Percentiles rank a stretch among this genome's conserved stretches.
phyloP scores from a whole-genome alignment of 2,888 invertebrate genomes.

The Drosophila sordidapex region DNA sequence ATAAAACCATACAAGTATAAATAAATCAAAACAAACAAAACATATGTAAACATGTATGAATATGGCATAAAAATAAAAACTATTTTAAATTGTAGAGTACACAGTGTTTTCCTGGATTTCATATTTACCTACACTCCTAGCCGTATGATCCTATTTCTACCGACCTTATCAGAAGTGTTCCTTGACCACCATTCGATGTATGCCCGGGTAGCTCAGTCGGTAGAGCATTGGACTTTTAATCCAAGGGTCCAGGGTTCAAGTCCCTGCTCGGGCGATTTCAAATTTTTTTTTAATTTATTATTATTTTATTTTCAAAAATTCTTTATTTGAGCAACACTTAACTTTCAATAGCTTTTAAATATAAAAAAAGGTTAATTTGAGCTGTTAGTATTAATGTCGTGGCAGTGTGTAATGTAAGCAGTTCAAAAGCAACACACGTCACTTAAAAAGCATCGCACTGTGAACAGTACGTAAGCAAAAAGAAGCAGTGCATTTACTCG shows the following conservation, averaged over 20 bases:
- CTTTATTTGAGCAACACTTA: constrained; percentile 1
- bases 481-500: not conserved
- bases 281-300: constrained; percentile 26
- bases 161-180: constrained; percentile 20
- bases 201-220: constrained; percentile 85
- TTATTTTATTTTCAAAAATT: constrained; percentile 27
- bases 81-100: constrained; percentile 70
- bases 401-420: not conserved
- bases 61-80: constrained; percentile 78
- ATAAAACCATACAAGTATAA: constrained; percentile 69
- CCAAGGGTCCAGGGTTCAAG: constrained; percentile 86
- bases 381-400: not conserved
- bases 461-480: not conserved
- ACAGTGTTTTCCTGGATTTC: not conserved
- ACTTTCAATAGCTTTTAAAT: not conserved
- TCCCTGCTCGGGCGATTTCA: constrained; percentile 84
- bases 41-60: constrained; percentile 76
- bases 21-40: constrained; percentile 59
- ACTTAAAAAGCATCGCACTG: no score
- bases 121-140: not conserved
- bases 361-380: not conserved
- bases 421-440: not conserved
- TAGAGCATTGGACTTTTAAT: constrained; percentile 86
- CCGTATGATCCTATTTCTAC: constrained; percentile 23
- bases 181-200: accelerated